phyloP scores from a whole-genome alignment of 2,888 invertebrate species.

The Vannuccia rotundouncinata region DNA sequence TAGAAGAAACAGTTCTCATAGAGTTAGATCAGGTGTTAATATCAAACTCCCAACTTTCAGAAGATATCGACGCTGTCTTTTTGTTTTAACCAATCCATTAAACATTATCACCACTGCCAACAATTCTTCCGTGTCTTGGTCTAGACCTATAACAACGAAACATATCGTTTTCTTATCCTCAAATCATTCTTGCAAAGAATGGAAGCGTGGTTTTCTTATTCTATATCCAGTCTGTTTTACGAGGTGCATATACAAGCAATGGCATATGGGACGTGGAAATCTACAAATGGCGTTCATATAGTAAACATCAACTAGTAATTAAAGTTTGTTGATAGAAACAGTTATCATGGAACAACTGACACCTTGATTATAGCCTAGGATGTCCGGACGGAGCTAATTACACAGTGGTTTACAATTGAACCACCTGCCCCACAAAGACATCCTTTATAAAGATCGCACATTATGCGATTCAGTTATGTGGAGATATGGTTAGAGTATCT shows the following conservation, averaged over 20 bases:
- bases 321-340: not conserved
- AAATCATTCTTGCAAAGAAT: not conserved
- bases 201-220: not conserved
- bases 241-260: not conserved
- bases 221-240: too few species aligned
- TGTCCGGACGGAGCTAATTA: not conserved
- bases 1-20: too few species aligned
- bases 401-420: not conserved
- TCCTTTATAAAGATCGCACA: too few species aligned
- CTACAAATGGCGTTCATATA: not conserved
- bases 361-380: slow-evolving; percentile 5
- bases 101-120: not conserved
- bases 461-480: too few species aligned
- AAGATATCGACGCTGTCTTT: not conserved
- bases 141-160: not conserved
- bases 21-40: not conserved
- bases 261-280: not conserved
- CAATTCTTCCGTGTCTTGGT: not conserved
- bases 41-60: too few species aligned
- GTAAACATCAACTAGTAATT: not conserved
- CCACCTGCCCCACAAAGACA: not conserved
- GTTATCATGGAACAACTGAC: not conserved
- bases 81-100: not conserved
- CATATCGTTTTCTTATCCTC: not conserved
- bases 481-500: too few species aligned